phyloP scores from a whole-genome alignment of 2,888 invertebrate species.

The Sinhomidia bicolor region DNA sequence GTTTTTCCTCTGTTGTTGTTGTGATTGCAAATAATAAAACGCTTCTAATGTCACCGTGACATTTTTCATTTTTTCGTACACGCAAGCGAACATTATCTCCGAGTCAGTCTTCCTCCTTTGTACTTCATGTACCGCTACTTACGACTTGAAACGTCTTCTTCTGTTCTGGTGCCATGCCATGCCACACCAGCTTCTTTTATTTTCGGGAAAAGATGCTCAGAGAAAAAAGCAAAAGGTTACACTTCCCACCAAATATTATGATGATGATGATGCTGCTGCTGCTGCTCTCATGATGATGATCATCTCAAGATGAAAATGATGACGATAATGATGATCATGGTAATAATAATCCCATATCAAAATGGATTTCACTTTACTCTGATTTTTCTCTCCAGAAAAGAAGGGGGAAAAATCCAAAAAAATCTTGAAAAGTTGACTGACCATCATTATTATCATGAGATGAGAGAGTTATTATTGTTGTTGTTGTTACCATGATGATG shows the following conservation, averaged over 20 bases:
- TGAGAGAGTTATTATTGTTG: slow-evolving; percentile 53
- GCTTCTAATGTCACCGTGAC: slow-evolving; percentile 67
- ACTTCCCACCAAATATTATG: slow-evolving; percentile 58
- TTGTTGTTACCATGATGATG: not conserved
- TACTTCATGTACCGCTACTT: not conserved
- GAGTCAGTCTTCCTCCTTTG: not conserved
- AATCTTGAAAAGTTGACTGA: slow-evolving; percentile 62
- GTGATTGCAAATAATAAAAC: slow-evolving; percentile 16
- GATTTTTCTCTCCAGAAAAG: slow-evolving; percentile 13
- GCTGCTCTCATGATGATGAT: no score
- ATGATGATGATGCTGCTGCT: no score
- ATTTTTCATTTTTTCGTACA: slow-evolving; percentile 50
- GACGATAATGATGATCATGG: not conserved
- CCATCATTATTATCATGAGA: slow-evolving; percentile 53
- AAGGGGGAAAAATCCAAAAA: no score
- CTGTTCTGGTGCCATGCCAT: not conserved
- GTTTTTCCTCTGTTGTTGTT: not conserved
- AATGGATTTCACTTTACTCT: slow-evolving; percentile 51
- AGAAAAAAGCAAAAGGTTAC: slow-evolving; percentile 52
- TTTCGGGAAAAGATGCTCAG: not conserved
- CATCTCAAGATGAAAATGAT: not conserved
- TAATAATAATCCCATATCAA: slow-evolving; percentile 49
- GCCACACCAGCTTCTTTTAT: slow-evolving; percentile 2
- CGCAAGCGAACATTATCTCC: slow-evolving; percentile 32
- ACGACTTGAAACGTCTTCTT: no score